A percentile compares a stretch with the other conserved stretches of the same genome.
Conservation (phyloP, 2,113 vertebrate genomes). For the Merops nubicus region DNA sequence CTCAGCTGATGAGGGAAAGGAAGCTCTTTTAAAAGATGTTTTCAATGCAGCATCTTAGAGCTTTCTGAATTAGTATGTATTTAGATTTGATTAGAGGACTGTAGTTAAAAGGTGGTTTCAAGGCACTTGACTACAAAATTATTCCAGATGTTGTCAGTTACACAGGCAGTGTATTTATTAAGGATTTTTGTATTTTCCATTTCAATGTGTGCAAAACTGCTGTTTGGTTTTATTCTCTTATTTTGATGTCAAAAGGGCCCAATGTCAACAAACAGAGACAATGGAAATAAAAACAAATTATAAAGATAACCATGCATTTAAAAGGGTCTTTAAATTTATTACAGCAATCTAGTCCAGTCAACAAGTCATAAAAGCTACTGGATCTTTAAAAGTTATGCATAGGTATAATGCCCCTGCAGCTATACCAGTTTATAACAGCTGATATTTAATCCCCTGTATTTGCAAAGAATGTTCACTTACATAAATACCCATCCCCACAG, state of each 20-base stretch:
- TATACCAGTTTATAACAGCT: not conserved
- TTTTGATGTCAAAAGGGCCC: constrained; percentile 14
- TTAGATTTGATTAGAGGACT: not conserved
- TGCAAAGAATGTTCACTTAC: not conserved
- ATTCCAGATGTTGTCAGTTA: constrained; percentile 47
- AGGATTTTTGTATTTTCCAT: constrained; percentile 29
- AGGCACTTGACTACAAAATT: constrained; percentile 18
- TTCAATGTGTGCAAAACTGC: constrained; percentile 30
- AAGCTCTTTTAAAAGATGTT: not conserved
- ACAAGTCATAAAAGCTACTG: not conserved
- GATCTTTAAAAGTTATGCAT: not conserved
- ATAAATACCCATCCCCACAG: not conserved
- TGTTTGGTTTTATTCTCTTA: constrained; percentile 11
- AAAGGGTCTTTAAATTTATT: not conserved
- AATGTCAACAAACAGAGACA: not conserved
- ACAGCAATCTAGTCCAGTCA: not conserved
- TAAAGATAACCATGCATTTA: not conserved
- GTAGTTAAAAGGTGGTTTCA: constrained; percentile 34
- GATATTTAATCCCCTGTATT: not conserved
- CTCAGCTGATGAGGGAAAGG: not conserved
- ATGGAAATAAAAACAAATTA: not conserved
- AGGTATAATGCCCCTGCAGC: not conserved
- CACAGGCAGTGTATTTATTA: constrained; percentile 19
- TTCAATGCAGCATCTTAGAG: not conserved
- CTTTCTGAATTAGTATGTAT: constrained; percentile 24